Evolutionary conservation across 1,140 invertebrate species (phyloP).

Genomic region (Drosophila triauraria): DNA sequence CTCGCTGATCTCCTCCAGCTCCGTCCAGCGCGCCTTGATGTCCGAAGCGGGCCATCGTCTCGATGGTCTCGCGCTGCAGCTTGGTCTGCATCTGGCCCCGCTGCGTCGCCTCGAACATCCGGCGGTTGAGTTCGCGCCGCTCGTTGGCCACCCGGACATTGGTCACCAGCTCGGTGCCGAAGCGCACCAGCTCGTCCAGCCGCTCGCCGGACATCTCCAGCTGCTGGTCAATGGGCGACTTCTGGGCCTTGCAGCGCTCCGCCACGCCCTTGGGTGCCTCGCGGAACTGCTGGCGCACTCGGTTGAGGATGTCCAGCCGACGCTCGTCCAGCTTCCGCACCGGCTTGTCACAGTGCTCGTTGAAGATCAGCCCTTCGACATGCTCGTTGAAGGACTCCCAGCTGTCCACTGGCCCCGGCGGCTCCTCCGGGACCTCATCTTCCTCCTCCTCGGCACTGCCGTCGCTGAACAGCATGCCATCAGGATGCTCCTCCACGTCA

Average conservation of each 20-base stretch:
- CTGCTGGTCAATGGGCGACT: conserved; percentile 71
- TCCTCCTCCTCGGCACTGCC: conserved; percentile 36
- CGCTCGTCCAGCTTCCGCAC: conserved; percentile 51
- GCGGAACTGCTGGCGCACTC: conserved; percentile 40
- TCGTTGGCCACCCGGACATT: conserved; percentile 91
- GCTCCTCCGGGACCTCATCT: conserved; percentile 16
- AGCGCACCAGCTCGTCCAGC: conserved; percentile 86
- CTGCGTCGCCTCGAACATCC: conserved; percentile 85
- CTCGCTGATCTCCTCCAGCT: conserved; percentile 90
- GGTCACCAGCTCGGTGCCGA: conserved; percentile 90
- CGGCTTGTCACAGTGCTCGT: conserved; percentile 55
- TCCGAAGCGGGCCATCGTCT: conserved; percentile 87
- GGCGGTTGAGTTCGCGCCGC: conserved; percentile 88
- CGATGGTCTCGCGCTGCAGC: conserved; percentile 61
- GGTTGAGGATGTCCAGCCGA: conserved; percentile 27
- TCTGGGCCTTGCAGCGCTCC: conserved; percentile 54
- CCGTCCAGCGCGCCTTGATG: conserved; percentile 91
- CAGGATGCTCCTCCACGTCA: conserved; percentile 45
- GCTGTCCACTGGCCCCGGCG: conserved; percentile 27
- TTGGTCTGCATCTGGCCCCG: conserved; percentile 56
- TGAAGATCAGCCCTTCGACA: conserved; percentile 51
- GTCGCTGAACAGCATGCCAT: conserved; percentile 19
- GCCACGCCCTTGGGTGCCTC: conserved; percentile 56
- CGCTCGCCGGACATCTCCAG: conserved; percentile 66
- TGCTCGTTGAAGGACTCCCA: conserved; percentile 66